Evolutionary conservation across 2,797 vertebrate genomes (phyloP), one percentile per base, ranked within the genome.

Genomic region (Ambastaia sidthimunki): DNA sequence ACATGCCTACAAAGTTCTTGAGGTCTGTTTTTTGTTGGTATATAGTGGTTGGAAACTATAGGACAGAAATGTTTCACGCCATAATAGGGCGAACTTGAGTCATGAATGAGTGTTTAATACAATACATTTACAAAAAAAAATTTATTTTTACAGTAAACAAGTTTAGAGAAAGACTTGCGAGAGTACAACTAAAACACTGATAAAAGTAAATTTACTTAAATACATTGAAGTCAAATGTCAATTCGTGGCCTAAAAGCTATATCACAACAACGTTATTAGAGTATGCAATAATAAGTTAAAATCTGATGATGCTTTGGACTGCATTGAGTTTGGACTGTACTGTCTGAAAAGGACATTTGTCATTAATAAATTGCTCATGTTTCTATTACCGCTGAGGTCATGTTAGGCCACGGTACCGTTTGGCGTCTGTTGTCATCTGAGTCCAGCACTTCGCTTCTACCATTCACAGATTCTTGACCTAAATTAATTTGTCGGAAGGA

Each of bases 361-460:
- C 0, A 25, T 5, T 63, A 47, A 55, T 16, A 28, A 3, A 5
- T n/a, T 21, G 19, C 19, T 59, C 37, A 18, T 7, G 59, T 69
- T 47, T 77, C 10, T 10, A 48, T 69, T 69, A 59, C 37, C 31
- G 19, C 23, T 50, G 54, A 77, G 75, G 75, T 77, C 23, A 77
- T 7, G 54, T 59, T 77, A 69, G 75, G 75, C 54, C 52, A 34
- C 37, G 34, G 52, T 66, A 11, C 19, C 16, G 15, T 44, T 75
- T 63, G 34, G 52, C 55, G 50, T 52, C 65, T 76, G 74, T 68
- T 59, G 37, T 31, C 54, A 41, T 2, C 28, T 57, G 21, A 55
- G 47, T 21, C 60, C 31, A 68, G 63, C 54, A 80, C 54, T 52
- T 66, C 31, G 31, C 18, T 7, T 28, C 25, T 66, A 19, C 10